Base-by-base conservation (phyloP, 2,888 invertebrate species). In the Oconnorella tubifera region DNA sequence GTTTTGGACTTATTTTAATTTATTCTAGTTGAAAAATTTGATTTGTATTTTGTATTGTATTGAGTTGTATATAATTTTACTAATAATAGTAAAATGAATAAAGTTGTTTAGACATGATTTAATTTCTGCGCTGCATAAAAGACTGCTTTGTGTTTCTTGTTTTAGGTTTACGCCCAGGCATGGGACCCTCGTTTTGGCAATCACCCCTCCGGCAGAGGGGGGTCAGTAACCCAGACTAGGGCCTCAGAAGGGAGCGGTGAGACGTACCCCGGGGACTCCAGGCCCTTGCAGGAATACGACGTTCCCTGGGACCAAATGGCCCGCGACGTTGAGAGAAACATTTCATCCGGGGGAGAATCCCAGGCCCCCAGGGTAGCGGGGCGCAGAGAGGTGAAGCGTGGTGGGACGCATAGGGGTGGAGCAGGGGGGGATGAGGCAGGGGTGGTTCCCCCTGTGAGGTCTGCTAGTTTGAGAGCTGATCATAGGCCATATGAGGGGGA, bases 401-500 rank as follows among this genome's bases (percentile, higher is more conserved):
- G 53, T 19, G 53, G 10, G 53, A 27, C 4, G 53, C 10, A 14
- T 6, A 6, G 19, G 40, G 40, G 40, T 14, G 10, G 19, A 19
- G 40, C 19, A 40, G 40, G 40, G 40, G 40, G 40, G 40, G 19
- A 19, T 14, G 40, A 40, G 19, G 19, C 40, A 40, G 40, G 19
- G 40, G n/a, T n/a, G n/a, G n/a, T n/a, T n/a, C n/a, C n/a, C n/a
- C 40, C 40, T 40, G 40, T 40, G 40, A 40, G 40, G 19, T 40
- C 40, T 19, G 19, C 40, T 19, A 40, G 40, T 40, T 19, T 40
- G 6, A n/a, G n/a, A n/a, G n/a, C n/a, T n/a, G n/a, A n/a, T n/a
- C n/a, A n/a, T n/a, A n/a, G n/a, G n/a, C n/a, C n/a, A n/a, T n/a
- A n/a, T n/a, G n/a, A n/a, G n/a, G n/a, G n/a, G n/a, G n/a, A n/a